Evolutionary conservation across 2,888 invertebrate genomes (phyloP).

Genomic region (Willowsia nigromaculata): DNA sequence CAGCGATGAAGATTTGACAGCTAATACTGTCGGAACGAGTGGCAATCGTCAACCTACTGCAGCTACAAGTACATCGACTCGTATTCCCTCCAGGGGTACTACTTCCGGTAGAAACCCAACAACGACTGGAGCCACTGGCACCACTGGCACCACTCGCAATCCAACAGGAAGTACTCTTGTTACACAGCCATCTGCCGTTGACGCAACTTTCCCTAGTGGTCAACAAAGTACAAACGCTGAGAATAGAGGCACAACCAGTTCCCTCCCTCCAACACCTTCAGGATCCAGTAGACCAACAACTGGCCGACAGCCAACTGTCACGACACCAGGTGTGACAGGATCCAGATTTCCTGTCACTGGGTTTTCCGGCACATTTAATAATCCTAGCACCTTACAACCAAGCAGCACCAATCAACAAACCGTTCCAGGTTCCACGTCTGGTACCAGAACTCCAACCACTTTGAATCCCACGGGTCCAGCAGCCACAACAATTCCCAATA

Average conservation of each 20-base stretch:
- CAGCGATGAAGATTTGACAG: background rate
- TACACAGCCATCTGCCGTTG: background rate
- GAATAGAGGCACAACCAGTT: background rate
- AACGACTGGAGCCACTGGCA: no score
- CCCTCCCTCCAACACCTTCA: background rate
- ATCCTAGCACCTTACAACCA: conserved; percentile 50
- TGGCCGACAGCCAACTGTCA: background rate
- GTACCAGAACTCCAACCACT: background rate
- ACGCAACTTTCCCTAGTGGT: background rate
- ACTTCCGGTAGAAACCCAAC: background rate
- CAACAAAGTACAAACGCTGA: background rate
- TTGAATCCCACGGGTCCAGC: conserved; percentile 1
- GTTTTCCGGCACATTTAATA: conserved; percentile 55
- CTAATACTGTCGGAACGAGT: background rate
- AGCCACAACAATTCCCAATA: background rate
- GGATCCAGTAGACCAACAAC: background rate
- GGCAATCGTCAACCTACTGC: no score
- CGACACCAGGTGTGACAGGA: background rate
- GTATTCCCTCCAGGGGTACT: background rate
- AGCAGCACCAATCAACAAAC: conserved; percentile 61
- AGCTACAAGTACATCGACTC: background rate
- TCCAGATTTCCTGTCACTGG: conserved; percentile 15
- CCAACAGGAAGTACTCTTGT: background rate
- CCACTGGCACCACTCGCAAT: background rate
- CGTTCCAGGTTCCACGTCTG: background rate